Evolutionary conservation across 2,113 vertebrate species (phyloP).

Genomic region (Mystacornis crossleyi): DNA sequence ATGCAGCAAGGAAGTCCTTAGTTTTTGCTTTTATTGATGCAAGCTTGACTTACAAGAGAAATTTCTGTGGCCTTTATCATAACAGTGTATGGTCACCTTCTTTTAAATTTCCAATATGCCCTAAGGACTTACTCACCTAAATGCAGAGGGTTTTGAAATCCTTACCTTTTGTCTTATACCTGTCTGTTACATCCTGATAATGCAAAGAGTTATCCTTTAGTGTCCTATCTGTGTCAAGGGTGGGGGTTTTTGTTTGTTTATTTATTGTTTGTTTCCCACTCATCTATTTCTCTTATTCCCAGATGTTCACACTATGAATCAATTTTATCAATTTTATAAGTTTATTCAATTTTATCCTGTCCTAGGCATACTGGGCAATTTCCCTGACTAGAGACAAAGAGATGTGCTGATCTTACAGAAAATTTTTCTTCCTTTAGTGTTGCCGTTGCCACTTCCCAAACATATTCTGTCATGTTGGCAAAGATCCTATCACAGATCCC

Average conservation of each 20-base stretch:
- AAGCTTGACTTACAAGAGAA: not conserved
- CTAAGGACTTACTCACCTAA: not conserved
- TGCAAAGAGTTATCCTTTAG: not conserved
- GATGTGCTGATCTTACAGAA: not conserved
- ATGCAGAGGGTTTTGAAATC: not conserved
- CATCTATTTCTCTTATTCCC: not conserved
- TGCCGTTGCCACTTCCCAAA: not conserved
- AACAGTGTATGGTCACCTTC: not conserved
- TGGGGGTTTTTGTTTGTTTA: not conserved
- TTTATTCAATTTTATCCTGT: not conserved
- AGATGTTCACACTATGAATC: accelerated
- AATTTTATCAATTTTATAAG: too few species aligned
- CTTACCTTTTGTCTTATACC: not conserved
- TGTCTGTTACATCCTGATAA: not conserved
- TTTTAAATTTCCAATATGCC: not conserved
- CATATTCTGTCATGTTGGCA: not conserved
- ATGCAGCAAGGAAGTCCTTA: not conserved
- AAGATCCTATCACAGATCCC: not conserved
- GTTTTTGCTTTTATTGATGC: not conserved
- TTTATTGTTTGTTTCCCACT: not conserved
- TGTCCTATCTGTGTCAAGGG: not conserved
- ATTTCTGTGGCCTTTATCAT: not conserved
- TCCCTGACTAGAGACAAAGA: not conserved
- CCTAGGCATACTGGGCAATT: not conserved
- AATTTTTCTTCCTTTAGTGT: not conserved